These are phyloP conservation scores for Diadophis punctatus DNA, from an alignment of 2,113 vertebrate genomes.

Conservation along the genomic window DNA sequence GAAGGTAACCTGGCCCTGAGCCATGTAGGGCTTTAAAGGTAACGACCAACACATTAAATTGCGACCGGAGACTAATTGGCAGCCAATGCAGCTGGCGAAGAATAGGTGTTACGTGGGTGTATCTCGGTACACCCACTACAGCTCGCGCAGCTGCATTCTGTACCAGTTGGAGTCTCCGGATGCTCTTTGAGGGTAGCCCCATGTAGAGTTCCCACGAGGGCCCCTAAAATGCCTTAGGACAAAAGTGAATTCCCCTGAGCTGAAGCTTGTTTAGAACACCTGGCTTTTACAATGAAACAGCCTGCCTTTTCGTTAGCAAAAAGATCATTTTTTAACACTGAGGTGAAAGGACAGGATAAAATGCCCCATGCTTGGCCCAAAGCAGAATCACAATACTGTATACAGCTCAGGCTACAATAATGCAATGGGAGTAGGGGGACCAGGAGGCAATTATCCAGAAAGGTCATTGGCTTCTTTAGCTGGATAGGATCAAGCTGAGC, in stretches of 20 bases:
- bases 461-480: not conserved
- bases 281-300: slow-evolving; percentile 4
- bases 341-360: slow-evolving; percentile 21
- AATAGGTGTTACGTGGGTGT: too few relatives aligned
- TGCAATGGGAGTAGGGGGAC: not conserved
- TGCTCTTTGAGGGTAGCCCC: too few relatives aligned
- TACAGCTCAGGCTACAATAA: not conserved
- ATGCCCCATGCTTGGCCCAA: not conserved
- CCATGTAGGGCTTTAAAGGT: too few relatives aligned
- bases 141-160: too few relatives aligned
- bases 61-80: too few relatives aligned
- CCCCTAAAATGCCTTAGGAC: not conserved
- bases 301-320: slow-evolving; percentile 7
- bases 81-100: too few relatives aligned
- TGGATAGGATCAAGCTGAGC: not conserved
- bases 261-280: slow-evolving; percentile 14
- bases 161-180: too few relatives aligned
- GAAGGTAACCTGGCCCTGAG: too few relatives aligned
- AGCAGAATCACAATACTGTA: not conserved
- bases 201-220: slow-evolving; percentile 16
- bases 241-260: slow-evolving; percentile 29
- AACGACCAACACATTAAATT: too few relatives aligned
- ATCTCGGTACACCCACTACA: too few relatives aligned
- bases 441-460: not conserved
- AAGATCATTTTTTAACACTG: not conserved